phyloP scores from a whole-genome alignment of 2,113 vertebrate species.

The Zosterops borbonicus region DNA sequence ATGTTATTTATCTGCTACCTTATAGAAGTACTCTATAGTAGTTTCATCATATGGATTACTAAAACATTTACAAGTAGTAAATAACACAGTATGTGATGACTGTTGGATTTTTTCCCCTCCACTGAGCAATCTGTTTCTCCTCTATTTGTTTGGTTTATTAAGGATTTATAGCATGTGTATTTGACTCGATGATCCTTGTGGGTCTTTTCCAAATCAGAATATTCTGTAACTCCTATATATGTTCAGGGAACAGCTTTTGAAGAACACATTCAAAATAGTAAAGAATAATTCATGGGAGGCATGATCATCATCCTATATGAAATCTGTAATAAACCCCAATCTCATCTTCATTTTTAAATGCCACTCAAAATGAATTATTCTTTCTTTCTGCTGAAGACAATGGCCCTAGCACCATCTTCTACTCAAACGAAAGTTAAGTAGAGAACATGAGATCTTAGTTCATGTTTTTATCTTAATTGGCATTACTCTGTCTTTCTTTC shows the following conservation, averaged over 20 bases:
- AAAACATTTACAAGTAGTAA: background rate
- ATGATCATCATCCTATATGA: background rate
- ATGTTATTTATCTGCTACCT: background rate
- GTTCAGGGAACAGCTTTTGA: background rate
- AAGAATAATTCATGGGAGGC: background rate
- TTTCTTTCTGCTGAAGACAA: background rate
- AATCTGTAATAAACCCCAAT: background rate
- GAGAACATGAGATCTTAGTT: background rate
- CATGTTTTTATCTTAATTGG: conserved; percentile 54
- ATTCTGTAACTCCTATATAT: background rate
- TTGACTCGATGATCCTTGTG: background rate
- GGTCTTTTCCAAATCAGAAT: background rate
- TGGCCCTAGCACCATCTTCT: background rate
- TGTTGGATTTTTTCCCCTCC: background rate
- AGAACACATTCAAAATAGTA: background rate
- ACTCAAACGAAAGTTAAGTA: background rate
- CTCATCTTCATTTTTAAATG: background rate
- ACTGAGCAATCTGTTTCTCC: background rate
- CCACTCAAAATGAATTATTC: conserved; percentile 32
- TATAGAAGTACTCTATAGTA: background rate
- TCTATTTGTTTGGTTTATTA: background rate
- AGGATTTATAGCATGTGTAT: background rate
- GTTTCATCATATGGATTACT: background rate
- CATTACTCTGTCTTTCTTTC: conserved; percentile 83
- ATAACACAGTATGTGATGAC: background rate